Evolutionary conservation across 2,113 vertebrate genomes (phyloP), one percentile per base, ranked within the genome.

Genomic region (Peromyscus leucopus): DNA sequence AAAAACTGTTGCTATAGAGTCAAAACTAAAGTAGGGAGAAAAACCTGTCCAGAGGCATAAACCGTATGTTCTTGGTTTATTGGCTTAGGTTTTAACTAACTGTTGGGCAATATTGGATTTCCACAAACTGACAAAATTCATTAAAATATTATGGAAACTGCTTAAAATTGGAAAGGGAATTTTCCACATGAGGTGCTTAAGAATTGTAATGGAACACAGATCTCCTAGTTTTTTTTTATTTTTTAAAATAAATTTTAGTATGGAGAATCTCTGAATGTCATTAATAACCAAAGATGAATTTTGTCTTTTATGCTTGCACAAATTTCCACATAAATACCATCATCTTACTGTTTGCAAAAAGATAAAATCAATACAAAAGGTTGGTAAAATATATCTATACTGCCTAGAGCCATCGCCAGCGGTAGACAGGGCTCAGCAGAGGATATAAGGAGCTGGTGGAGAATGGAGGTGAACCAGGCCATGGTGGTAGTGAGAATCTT

Each of bases 231-330:
- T 75, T 67, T 75, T 55, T 55, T 55, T 55, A 55, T n/a, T 69
- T 57, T 7, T 48, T 51, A 9, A 33, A 82, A 82, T 42, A 84
- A 39, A 71, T 12, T 59, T 92, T 74, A 55, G 39, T 63, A 0
- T 10, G 97, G 55, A 97, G 96, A 94, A 98, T 42, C 57, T 96
- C 89, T 96, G 87, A 94, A 96, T 96, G 91, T 86, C 96, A 97
- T 97, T 94, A 98, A 97, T 74, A 97, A 63, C 87, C 98, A 71
- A 97, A 48, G 88, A 91, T 93, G 97, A 97, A 59, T 17, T 88
- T 97, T 98, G 36, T 71, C 31, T 17, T 71, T 90, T 85, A 93
- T 86, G 97, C 76, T 90, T 17, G 33, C 15, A 97, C 84, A 83
- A 92, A 97, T 82, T 7, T 97, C 72, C 97, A 97, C 82, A 89